A percentile compares a stretch with the other conserved stretches of the same genome.
These are phyloP conservation scores for Julus scanicus DNA, from an alignment of 2,888 invertebrate species.

Conservation along the genomic window DNA sequence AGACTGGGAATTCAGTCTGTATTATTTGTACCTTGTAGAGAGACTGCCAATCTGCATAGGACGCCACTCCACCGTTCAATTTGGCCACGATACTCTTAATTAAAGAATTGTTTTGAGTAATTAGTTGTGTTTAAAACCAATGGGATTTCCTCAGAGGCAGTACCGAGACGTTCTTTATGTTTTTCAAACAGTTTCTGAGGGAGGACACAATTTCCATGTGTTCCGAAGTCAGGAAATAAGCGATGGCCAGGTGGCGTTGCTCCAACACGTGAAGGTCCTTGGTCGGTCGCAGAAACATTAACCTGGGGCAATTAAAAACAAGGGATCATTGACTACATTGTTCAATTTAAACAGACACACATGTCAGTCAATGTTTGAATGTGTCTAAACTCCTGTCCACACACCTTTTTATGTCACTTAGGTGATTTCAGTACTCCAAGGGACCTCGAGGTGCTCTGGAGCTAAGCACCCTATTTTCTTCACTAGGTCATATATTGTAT, in stretches of 20 bases:
- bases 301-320: slow-evolving; percentile 66
- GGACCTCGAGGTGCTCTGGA: too few relatives aligned
- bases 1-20: not conserved
- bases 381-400: too few relatives aligned
- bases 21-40: slow-evolving; percentile 73
- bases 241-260: slow-evolving; percentile 77
- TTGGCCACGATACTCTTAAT: slow-evolving; percentile 73
- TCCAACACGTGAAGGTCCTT: slow-evolving; percentile 72
- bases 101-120: slow-evolving; percentile 22
- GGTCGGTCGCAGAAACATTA: slow-evolving; percentile 78
- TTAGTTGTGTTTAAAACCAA: not conserved
- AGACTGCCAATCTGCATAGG: slow-evolving; percentile 76
- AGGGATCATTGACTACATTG: slow-evolving; percentile 56
- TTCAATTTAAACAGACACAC: not conserved
- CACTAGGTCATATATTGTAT: too few relatives aligned
- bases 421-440: too few relatives aligned
- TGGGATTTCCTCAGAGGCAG: slow-evolving; percentile 58
- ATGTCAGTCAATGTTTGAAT: not conserved
- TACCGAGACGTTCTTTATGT: slow-evolving; percentile 75
- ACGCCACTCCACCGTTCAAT: slow-evolving; percentile 74
- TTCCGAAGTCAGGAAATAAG: slow-evolving; percentile 74
- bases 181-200: slow-evolving; percentile 73
- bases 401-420: too few relatives aligned
- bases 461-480: too few relatives aligned
- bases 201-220: slow-evolving; percentile 74